Evolutionary conservation across 37 sponge, comb jelly and placozoan species (phyloP).

Genomic region (Halichondria panicea): DNA sequence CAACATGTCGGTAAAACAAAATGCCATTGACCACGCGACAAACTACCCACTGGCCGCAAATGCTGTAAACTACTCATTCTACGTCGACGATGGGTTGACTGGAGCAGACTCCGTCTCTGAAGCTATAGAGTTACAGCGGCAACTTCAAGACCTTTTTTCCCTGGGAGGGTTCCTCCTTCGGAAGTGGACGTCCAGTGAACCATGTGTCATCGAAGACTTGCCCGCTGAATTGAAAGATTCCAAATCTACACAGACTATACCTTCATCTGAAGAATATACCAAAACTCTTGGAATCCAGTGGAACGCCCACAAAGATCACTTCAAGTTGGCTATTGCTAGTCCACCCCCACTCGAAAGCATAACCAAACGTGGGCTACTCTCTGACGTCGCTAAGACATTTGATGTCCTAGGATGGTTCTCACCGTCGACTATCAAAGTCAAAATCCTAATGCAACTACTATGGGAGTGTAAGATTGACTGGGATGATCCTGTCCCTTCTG

Average conservation of each 20-base stretch:
- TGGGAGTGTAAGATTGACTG: slow-evolving; percentile 31
- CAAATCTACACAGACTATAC: not conserved
- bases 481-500: slow-evolving; percentile 12
- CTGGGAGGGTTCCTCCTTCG: slow-evolving; percentile 5
- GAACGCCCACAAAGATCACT: slow-evolving; percentile 25
- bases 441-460: slow-evolving; percentile 22
- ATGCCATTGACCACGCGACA: slow-evolving; percentile 8
- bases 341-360: not conserved
- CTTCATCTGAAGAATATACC: slow-evolving; percentile 5
- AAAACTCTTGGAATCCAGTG: slow-evolving; percentile 42
- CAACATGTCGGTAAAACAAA: slow-evolving; percentile 13
- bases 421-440: slow-evolving; percentile 14
- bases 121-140: not conserved
- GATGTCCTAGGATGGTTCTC: slow-evolving; percentile 38
- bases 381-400: slow-evolving; percentile 23
- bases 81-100: slow-evolving; percentile 9
- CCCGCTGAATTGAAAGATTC: slow-evolving; percentile 2
- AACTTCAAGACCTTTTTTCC: slow-evolving; percentile 3
- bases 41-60: slow-evolving; percentile 1
- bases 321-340: slow-evolving; percentile 10
- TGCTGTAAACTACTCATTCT: not conserved
- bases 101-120: slow-evolving; percentile 10
- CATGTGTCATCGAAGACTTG: not conserved
- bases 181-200: slow-evolving; percentile 3
- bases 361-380: slow-evolving; percentile 23